Percentiles rank a stretch among this genome's conserved stretches.
phyloP scores from a whole-genome alignment of 2,113 vertebrate genomes.

The Oreochromis spilurus region DNA sequence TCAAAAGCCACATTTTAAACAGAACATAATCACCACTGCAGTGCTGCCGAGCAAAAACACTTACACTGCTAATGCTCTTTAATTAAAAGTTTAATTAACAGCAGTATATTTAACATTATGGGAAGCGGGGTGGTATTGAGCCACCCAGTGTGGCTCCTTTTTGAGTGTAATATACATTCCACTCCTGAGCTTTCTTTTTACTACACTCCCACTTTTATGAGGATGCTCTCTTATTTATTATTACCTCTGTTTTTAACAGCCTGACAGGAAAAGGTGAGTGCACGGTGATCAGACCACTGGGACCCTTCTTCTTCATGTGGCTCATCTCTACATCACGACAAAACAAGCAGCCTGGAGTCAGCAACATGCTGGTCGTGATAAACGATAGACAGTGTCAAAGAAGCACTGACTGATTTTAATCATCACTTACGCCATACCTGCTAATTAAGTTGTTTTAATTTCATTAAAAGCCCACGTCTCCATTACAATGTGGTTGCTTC shows the following conservation, averaged over 20 bases:
- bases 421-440: neutral
- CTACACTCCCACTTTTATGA: neutral
- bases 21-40: neutral
- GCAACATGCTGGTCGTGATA: neutral
- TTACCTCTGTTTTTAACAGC: slow-evolving; percentile 13
- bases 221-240: neutral
- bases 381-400: neutral
- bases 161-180: neutral
- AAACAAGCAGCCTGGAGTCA: neutral
- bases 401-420: neutral
- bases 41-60: neutral
- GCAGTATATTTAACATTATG: neutral
- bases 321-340: slow-evolving; percentile 2
- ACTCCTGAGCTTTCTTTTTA: neutral
- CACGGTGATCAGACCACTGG: slow-evolving; percentile 17
- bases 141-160: neutral
- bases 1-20: accelerated
- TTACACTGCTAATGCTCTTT: neutral
- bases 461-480: neutral
- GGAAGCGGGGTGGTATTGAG: neutral
- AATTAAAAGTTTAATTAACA: neutral
- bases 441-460: neutral
- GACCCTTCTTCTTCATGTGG: neutral
- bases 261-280: neutral
- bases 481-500: neutral